Conservation (phyloP, 1,140 invertebrate genomes). For the Saxidomus purpurata region DNA sequence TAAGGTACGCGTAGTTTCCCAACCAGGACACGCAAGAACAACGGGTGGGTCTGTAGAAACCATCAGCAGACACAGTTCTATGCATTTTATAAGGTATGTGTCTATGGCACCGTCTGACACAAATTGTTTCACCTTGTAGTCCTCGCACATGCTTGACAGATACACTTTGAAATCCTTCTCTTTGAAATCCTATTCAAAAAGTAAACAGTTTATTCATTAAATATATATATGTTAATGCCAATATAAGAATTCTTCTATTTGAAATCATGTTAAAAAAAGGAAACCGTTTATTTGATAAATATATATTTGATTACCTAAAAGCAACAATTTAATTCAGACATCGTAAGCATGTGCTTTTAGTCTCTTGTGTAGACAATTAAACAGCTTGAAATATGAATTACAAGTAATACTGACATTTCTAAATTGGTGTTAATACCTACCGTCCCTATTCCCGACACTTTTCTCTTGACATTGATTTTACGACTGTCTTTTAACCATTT, state of each 20-base stretch:
- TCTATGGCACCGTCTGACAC: background rate
- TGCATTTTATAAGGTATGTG: background rate
- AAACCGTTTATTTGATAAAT: too few species aligned
- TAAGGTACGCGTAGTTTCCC: background rate
- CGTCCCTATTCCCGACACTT: background rate
- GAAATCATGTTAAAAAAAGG: too few species aligned
- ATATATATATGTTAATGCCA: too few species aligned
- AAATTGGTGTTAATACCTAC: too few species aligned
- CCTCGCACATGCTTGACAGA: background rate
- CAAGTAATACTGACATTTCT: too few species aligned
- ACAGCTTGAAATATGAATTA: too few species aligned
- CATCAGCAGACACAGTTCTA: conserved; percentile 31
- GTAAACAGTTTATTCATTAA: background rate
- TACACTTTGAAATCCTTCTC: background rate
- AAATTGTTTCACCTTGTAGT: background rate
- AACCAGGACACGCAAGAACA: conserved; percentile 71
- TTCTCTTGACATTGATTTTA: background rate
- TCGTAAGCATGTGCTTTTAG: too few species aligned
- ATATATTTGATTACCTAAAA: too few species aligned
- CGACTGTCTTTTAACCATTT: conserved; percentile 28
- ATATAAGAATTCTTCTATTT: background rate
- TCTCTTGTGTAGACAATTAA: too few species aligned
- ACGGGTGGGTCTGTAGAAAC: conserved; percentile 11
- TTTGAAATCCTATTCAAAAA: background rate
- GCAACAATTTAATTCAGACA: too few species aligned